Base-by-base conservation (phyloP, 1,140 invertebrate genomes). In the Ceratosolen solmsi region DNA sequence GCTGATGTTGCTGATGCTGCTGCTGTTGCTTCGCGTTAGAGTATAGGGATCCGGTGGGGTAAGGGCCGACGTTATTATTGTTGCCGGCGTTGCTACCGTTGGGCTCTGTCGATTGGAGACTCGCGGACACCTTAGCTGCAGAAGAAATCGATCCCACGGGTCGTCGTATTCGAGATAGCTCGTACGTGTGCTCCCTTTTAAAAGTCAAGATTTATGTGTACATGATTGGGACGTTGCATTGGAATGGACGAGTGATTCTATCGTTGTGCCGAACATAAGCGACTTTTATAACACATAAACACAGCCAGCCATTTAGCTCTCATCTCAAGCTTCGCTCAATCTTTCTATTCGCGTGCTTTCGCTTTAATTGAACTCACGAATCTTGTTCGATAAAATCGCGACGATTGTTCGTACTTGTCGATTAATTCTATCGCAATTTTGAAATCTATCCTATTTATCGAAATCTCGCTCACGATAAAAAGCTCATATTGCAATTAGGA, bases 81-180 rank as follows among this genome's bases (percentile, higher is more conserved):
- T 51, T 25, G 38, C 27, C 20, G 46, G 71, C 79, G 58, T 46
- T 80, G 76, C 13, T 25, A 51, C 56, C 30, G 83, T 38, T 36
- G 82, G 76, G 38, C 33, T 80, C 70, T 46, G 76, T 74, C 15
- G 41, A 51, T n/a, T 65, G 76, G 3, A 51, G 1, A 36, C 49
- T 51, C n/a, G 3, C 33, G 33, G 75, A 13, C 27, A 58, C 46
- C 20, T 78, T 74, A 36, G 80, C 60, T 36, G 72, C n/a, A 84
- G 80, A 79, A 88, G 85, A 81, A 79, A 33, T 41, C 85, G 0
- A 84, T 85, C 87, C 87, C 51, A 86, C 83, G 0, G 86, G 87
- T 79, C 94, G 92, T 78, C 95, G 91, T 84, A 97, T 97, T 86
- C 95, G 94, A 84, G 96, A 95, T n/a, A 97, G 92, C 84, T 97